phyloP scores from a whole-genome alignment of 2,888 invertebrate species.

The Parnassius orleans region DNA sequence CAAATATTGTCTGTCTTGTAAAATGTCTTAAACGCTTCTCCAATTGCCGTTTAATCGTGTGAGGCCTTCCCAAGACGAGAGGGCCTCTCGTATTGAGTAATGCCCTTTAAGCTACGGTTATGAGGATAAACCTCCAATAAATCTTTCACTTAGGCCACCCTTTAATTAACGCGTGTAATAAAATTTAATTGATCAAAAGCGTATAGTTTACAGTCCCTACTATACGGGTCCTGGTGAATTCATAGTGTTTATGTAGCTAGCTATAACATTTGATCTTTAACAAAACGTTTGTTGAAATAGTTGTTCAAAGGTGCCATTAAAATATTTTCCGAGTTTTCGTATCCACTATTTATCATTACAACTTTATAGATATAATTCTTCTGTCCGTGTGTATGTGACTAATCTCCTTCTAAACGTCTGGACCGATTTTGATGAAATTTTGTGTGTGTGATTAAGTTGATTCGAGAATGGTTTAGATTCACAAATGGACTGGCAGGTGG shows the following conservation, averaged over 20 bases:
- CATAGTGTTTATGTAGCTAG: neutral
- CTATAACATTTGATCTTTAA: neutral
- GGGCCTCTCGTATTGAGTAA: slow-evolving; percentile 57
- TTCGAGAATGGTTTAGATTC: too few species aligned
- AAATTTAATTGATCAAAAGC: slow-evolving; percentile 76
- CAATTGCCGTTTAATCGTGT: slow-evolving; percentile 29
- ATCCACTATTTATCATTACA: too few species aligned
- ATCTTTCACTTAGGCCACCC: slow-evolving; percentile 73
- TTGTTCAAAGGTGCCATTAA: too few species aligned
- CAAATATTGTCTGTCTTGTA: too few species aligned
- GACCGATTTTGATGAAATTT: too few species aligned
- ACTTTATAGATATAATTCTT: too few species aligned
- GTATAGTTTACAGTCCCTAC: slow-evolving; percentile 55
- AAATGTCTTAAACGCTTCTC: slow-evolving; percentile 23
- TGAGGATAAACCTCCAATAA: slow-evolving; percentile 78
- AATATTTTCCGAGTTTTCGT: too few species aligned
- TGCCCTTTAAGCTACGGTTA: slow-evolving; percentile 71
- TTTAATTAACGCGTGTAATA: slow-evolving; percentile 76
- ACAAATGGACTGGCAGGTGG: too few species aligned
- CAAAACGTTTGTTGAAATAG: too few species aligned
- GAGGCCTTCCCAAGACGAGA: slow-evolving; percentile 33
- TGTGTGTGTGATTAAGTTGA: too few species aligned
- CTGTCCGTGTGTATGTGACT: too few species aligned
- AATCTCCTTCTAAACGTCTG: too few species aligned
- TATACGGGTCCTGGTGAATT: slow-evolving; percentile 44